Conservation (phyloP, 2,888 invertebrate genomes). For the Alviniconcha strummeri region DNA sequence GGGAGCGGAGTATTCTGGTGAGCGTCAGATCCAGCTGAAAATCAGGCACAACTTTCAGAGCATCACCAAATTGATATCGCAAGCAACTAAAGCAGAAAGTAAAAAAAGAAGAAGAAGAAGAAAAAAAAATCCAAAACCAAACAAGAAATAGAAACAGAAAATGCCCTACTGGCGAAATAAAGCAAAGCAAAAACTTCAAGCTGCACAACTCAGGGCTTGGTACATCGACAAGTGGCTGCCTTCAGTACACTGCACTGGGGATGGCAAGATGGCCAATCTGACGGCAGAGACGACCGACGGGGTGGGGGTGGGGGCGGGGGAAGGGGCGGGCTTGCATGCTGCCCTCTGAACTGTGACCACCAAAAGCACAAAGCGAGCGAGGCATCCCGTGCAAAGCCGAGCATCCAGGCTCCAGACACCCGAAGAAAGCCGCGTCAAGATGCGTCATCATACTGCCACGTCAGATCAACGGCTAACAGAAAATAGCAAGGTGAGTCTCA, state of each 20-base stretch:
- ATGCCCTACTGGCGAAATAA: not conserved
- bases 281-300: not conserved
- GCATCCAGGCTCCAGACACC: slow-evolving; percentile 19
- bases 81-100: slow-evolving; percentile 25
- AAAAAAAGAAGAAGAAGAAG: slow-evolving; percentile 9
- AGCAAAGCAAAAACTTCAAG: slow-evolving; percentile 25
- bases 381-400: slow-evolving; percentile 21
- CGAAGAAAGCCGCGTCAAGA: slow-evolving; percentile 9
- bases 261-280: not conserved
- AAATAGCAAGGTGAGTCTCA: slow-evolving; percentile 13
- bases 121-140: slow-evolving; percentile 22
- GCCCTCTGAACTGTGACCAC: slow-evolving; percentile 18
- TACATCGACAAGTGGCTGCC: not conserved
- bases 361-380: slow-evolving; percentile 24
- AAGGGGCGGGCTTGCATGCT: slow-evolving; percentile 21
- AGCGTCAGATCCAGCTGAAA: slow-evolving; percentile 6
- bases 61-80: slow-evolving; percentile 9
- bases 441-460: not conserved
- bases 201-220: not conserved
- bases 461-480: not conserved
- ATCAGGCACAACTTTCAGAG: not conserved
- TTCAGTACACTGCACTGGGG: not conserved
- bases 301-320: not conserved
- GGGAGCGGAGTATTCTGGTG: not conserved
- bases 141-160: slow-evolving; percentile 7